Base-by-base conservation (phyloP, 1,140 invertebrate genomes). In the Caenorhabditis inopinata region DNA sequence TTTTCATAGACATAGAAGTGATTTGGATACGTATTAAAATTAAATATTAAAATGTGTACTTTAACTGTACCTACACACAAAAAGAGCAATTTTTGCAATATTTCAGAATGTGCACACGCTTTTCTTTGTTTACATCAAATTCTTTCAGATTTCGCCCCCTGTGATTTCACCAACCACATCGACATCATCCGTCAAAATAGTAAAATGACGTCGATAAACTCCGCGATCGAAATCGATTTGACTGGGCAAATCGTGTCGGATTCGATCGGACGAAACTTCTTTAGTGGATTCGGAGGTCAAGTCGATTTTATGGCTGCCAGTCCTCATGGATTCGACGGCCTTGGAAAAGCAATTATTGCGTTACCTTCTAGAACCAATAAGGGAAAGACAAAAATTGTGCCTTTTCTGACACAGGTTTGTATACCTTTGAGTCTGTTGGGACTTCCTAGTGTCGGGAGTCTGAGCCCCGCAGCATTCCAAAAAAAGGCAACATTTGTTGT, bases 261-360 rank as follows among this genome's bases (percentile, higher is more conserved):
- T 87, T 96, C 95, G 73, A 96, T 98, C 87, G 94, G 94, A 75
- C 93, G 94, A 2, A 91, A 93, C 58, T 95, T 97, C 92, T 97
- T 93, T 88, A 97, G 95, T 9, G 95, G 92, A 62, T 91, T 92
- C 85, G 95, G 95, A 38, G 95, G 95, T 1, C 95, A 97, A 88
- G 92, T 97, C n/a, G 96, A 98, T 90, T 98, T 97, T 86, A 94
- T 97, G 79, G 91, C 93, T 62, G 96, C 95, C n/a, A 93, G 95
- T 7, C 94, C 94, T 0, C 93, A 96, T 89, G 92, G 93, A n/a
- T 90, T 93, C 2, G 95, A 97, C 89, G 93, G 94, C 0, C 90
- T 91, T 81, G 96, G 96, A 23, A 96, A 96, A 87, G 94, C 96
- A 5, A 96, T 98, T 83, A 94, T 98, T 87, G 95, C 95, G 2